Evolutionary conservation across 2,888 invertebrate species (phyloP).

Genomic region (Shargacucullia verbasci): DNA sequence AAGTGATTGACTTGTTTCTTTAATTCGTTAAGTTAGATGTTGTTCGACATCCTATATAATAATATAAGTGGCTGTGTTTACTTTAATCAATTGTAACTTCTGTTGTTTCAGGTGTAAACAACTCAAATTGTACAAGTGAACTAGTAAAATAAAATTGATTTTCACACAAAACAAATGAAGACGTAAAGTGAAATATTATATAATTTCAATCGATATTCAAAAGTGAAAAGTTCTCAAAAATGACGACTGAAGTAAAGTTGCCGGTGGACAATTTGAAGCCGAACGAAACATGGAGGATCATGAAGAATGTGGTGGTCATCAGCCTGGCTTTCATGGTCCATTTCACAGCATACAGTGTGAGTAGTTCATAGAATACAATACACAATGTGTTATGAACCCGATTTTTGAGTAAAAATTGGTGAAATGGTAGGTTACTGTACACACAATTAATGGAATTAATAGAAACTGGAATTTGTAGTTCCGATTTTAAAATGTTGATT

Average conservation of each 20-base stretch:
- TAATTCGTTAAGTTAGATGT: no score
- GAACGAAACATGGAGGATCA: conserved; percentile 77
- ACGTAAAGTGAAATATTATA: background rate
- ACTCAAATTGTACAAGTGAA: background rate
- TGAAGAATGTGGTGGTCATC: conserved; percentile 85
- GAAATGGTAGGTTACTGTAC: no score
- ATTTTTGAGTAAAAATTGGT: no score
- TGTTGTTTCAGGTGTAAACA: conserved; percentile 31
- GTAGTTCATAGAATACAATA: conserved; percentile 40
- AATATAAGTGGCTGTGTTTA: no score
- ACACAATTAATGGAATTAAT: no score
- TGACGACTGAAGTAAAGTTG: conserved; percentile 47
- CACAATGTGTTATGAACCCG: no score
- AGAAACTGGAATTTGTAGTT: no score
- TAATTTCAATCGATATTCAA: background rate
- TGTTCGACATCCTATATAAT: no score
- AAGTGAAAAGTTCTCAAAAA: conserved; percentile 26
- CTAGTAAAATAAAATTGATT: background rate
- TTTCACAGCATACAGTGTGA: conserved; percentile 89
- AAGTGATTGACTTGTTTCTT: no score
- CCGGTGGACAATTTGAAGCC: conserved; percentile 60
- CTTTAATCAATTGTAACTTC: background rate
- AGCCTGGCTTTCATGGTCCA: conserved; percentile 91
- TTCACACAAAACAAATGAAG: no score
- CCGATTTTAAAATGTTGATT: no score